Evolutionary conservation across 2,797 vertebrate species (phyloP).

Genomic region (Gallinago stenura): DNA sequence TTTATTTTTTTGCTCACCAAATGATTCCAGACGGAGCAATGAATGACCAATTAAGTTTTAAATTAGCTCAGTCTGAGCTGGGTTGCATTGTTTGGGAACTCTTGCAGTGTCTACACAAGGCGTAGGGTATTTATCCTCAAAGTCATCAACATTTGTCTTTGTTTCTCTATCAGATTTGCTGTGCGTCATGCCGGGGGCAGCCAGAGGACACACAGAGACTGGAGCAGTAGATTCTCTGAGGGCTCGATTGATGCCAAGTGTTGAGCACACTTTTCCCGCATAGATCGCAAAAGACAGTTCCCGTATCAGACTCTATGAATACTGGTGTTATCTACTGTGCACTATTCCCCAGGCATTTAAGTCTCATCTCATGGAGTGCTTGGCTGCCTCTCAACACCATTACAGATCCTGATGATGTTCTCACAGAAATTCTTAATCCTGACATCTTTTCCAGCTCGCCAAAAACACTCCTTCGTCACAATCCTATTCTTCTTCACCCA

Average conservation of each 20-base stretch:
- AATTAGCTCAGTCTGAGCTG: not conserved
- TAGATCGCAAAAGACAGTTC: not conserved
- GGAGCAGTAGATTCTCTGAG: not conserved
- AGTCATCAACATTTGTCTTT: not conserved
- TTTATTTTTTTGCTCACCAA: not conserved
- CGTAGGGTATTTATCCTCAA: not conserved
- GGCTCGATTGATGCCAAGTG: not conserved
- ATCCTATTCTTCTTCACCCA: not conserved
- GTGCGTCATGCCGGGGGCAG: not conserved
- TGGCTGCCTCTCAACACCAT: not conserved
- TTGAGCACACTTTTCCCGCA: not conserved
- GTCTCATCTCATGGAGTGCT: not conserved
- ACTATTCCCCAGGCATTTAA: not conserved
- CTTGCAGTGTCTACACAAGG: not conserved
- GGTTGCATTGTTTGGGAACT: not conserved
- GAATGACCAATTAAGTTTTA: not conserved
- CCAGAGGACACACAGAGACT: not conserved
- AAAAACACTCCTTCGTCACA: not conserved
- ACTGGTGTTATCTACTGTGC: not conserved
- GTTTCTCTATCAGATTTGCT: not conserved
- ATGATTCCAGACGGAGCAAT: not conserved
- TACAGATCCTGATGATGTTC: not conserved
- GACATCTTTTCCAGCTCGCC: not conserved
- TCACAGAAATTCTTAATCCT: not conserved
- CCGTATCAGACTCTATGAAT: not conserved